Evolutionary conservation across 1,140 invertebrate species (phyloP).

Genomic region (Babylonia areolata): DNA sequence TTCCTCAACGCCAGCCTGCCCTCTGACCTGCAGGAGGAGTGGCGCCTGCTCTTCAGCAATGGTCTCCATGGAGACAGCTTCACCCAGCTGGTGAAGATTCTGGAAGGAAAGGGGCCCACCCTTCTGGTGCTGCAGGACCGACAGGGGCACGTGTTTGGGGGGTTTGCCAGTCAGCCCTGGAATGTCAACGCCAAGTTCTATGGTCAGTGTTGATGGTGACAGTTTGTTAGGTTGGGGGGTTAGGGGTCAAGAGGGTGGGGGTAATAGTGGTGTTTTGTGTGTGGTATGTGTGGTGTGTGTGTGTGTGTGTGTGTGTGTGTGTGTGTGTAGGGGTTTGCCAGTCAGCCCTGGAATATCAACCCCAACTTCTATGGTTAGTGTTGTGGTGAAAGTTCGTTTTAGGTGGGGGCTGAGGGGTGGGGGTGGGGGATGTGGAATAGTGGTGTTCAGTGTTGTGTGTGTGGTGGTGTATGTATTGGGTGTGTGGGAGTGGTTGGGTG

Average conservation of each 20-base stretch:
- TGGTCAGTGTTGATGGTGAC: constrained; percentile 65
- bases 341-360: constrained; percentile 84
- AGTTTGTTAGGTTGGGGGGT: neutral
- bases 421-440: no score
- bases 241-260: no score
- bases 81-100: constrained; percentile 65
- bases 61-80: constrained; percentile 73
- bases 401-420: no score
- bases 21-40: constrained; percentile 62
- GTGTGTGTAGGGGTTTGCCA: constrained; percentile 82
- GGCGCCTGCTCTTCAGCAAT: constrained; percentile 74
- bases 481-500: neutral
- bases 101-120: constrained; percentile 68
- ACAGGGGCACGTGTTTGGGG: constrained; percentile 91
- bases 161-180: constrained; percentile 88
- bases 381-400: neutral
- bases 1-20: constrained; percentile 70
- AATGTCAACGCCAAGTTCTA: constrained; percentile 83
- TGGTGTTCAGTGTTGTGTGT: no score
- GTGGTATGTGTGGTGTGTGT: no score
- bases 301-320: constrained; percentile 19
- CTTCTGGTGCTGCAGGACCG: constrained; percentile 80
- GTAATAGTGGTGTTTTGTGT: no score
- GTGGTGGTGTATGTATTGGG: no score
- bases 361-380: constrained; percentile 82